These are phyloP conservation scores for Rhinophrynus dorsalis DNA, from an alignment of 2,797 vertebrate species.

Conservation along the genomic window DNA sequence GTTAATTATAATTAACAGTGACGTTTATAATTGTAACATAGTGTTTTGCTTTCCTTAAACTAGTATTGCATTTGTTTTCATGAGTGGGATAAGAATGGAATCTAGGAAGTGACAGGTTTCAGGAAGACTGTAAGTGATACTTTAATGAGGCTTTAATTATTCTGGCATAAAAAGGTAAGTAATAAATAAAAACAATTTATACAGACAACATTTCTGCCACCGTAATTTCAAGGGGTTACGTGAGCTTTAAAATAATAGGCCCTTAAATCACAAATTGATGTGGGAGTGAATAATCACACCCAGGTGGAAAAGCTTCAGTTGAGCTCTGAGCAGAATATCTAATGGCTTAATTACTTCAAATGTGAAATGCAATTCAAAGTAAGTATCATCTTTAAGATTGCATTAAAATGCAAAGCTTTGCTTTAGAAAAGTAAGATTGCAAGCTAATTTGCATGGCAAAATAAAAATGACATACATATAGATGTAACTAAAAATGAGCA, in stretches of 20 bases:
- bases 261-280: slow-evolving; percentile 73
- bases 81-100: neutral
- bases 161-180: slow-evolving; percentile 59
- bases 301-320: slow-evolving; percentile 71
- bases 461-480: no score
- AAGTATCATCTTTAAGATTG: slow-evolving; percentile 59
- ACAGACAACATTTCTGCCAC: slow-evolving; percentile 56
- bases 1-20: slow-evolving; percentile 15
- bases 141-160: slow-evolving; percentile 66
- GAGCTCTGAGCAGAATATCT: slow-evolving; percentile 53
- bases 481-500: no score
- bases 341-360: slow-evolving; percentile 69
- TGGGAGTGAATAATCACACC: slow-evolving; percentile 68
- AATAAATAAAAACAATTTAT: slow-evolving; percentile 68
- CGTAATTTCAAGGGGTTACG: slow-evolving; percentile 63
- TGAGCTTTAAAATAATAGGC: slow-evolving; percentile 69
- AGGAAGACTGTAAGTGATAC: slow-evolving; percentile 52
- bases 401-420: slow-evolving; percentile 56
- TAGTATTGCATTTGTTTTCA: slow-evolving; percentile 4
- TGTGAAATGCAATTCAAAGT: slow-evolving; percentile 59
- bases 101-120: slow-evolving; percentile 49
- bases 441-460: no score
- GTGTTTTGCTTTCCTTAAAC: neutral
- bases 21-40: neutral
- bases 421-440: neutral